These are phyloP conservation scores for Nibea albiflora DNA, from an alignment of 2,113 vertebrate species.

Conservation along the genomic window DNA sequence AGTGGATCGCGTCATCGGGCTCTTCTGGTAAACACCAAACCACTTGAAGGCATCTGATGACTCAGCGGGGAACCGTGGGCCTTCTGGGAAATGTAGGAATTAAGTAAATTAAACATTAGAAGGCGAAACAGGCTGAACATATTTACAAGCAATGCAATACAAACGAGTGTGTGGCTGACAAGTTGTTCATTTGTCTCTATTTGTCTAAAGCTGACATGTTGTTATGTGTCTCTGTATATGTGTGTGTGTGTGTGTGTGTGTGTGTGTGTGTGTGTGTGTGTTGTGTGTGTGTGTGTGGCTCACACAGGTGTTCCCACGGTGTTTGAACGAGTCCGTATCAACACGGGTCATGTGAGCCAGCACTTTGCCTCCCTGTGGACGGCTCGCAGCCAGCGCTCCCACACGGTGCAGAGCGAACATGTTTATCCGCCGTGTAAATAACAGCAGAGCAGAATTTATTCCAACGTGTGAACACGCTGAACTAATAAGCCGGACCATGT, in stretches of 20 bases:
- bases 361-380: neutral
- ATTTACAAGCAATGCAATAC: conserved; percentile 22
- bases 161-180: neutral
- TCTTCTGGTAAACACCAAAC: conserved; percentile 1
- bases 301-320: conserved; percentile 13
- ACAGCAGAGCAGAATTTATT: conserved; percentile 1
- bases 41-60: conserved; percentile 14
- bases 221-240: conserved; percentile 7
- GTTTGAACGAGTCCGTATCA: conserved; percentile 1
- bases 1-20: too few species aligned
- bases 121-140: neutral
- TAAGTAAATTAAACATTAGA: neutral
- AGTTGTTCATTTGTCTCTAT: conserved; percentile 5
- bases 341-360: neutral
- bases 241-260: neutral
- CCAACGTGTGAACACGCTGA: conserved; percentile 23
- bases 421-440: conserved; percentile 41
- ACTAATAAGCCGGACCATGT: neutral
- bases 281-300: neutral
- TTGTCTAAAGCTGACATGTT: conserved; percentile 15
- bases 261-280: neutral
- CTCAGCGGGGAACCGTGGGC: neutral
- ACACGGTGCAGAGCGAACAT: neutral
- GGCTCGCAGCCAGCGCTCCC: neutral
- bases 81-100: conserved; percentile 37